Percentiles rank a stretch among this genome's conserved stretches.
phyloP scores from a whole-genome alignment of 2,113 vertebrate genomes.

The Urocynchramus pylzowi region DNA sequence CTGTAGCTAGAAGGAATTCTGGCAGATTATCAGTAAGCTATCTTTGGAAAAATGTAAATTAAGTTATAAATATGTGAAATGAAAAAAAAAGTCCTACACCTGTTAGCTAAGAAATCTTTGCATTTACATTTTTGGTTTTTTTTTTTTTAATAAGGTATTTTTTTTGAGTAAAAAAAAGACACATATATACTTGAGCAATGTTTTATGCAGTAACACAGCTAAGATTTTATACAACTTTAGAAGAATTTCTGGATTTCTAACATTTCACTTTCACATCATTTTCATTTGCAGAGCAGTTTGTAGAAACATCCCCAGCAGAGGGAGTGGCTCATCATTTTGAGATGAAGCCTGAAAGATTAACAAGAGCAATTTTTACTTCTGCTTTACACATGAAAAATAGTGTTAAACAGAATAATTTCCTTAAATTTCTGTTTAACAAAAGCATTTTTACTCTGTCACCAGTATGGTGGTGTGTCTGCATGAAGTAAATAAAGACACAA shows the following conservation, averaged over 20 bases:
- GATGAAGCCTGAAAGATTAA: neutral
- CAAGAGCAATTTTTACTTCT: neutral
- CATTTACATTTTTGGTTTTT: neutral
- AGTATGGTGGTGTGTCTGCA: neutral
- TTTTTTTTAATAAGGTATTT: neutral
- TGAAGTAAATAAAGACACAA: neutral
- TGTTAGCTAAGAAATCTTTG: neutral
- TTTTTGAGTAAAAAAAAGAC: neutral
- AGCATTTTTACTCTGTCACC: neutral
- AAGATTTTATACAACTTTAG: neutral
- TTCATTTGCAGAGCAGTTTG: neutral
- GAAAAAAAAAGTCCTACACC: neutral
- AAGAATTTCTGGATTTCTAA: neutral
- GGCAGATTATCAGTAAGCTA: neutral
- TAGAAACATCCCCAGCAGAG: slow-evolving; percentile 57
- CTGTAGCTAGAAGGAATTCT: neutral
- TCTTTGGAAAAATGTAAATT: neutral
- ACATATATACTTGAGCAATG: neutral
- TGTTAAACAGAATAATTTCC: neutral
- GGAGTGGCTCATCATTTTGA: slow-evolving; percentile 26
- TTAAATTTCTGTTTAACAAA: neutral
- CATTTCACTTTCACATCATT: neutral
- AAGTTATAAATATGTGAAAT: neutral
- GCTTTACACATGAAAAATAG: neutral
- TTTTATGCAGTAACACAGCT: neutral